Conservation (phyloP, 2,888 invertebrate genomes). For the Pimpla rufipes region DNA sequence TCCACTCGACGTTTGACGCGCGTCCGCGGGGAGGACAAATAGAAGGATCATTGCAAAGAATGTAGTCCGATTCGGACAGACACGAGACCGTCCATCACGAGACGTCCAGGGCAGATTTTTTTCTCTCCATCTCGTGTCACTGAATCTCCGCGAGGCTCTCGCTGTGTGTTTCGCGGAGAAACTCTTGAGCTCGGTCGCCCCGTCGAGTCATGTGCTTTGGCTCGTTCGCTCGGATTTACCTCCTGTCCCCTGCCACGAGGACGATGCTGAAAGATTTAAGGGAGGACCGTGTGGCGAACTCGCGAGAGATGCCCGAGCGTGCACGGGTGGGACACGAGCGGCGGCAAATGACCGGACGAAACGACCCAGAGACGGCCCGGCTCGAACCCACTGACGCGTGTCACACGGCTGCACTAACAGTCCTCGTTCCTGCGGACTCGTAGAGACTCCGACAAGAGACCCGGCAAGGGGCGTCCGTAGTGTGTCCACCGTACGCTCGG, state of each 20-base stretch:
- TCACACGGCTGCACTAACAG: conserved; percentile 16
- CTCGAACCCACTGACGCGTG: conserved; percentile 59
- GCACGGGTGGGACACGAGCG: conserved; percentile 9
- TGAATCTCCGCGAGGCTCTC: not conserved
- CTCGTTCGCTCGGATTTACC: conserved; percentile 52
- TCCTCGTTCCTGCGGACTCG: not conserved
- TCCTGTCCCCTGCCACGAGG: conserved; percentile 36
- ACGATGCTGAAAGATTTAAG: conserved; percentile 62
- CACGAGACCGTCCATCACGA: not conserved
- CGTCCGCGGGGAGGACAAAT: not conserved
- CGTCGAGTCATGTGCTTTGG: conserved; percentile 8
- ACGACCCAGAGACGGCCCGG: conserved; percentile 40
- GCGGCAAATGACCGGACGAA: conserved; percentile 57
- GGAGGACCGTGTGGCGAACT: conserved; percentile 31
- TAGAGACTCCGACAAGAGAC: not conserved
- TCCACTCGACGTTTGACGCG: not conserved
- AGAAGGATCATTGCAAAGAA: not conserved
- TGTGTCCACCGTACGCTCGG: conserved; percentile 13
- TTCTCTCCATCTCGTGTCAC: not conserved
- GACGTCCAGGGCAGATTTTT: conserved; percentile 11
- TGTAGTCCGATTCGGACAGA: conserved; percentile 3
- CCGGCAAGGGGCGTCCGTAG: no score
- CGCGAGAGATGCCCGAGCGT: conserved; percentile 5
- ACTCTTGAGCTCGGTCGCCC: conserved; percentile 2
- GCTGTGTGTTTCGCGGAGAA: not conserved